These are phyloP conservation scores for Drosophila pandora DNA, from an alignment of 1,140 invertebrate genomes.

Conservation along the genomic window DNA sequence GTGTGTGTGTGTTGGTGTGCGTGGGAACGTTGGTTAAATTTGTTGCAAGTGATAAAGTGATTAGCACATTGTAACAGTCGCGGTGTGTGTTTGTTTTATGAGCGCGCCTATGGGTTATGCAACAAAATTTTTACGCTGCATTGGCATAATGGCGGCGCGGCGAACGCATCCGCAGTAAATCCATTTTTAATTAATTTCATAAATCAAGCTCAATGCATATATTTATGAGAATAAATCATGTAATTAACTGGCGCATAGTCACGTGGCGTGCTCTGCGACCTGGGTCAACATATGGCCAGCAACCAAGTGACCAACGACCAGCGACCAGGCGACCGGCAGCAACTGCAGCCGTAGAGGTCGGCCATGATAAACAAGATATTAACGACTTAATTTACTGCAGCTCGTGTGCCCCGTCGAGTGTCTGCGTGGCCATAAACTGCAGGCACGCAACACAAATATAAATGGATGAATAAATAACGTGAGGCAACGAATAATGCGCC, in stretches of 20 bases:
- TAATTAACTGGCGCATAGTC: conserved; percentile 74
- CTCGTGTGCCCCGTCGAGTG: conserved; percentile 38
- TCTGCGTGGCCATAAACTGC: conserved; percentile 65
- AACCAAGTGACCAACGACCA: neutral
- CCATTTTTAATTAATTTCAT: conserved; percentile 76
- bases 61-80: conserved; percentile 32
- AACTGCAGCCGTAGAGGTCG: conserved; percentile 28
- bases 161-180: conserved; percentile 36
- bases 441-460: conserved; percentile 74
- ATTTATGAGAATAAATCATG: conserved; percentile 77
- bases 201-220: conserved; percentile 71
- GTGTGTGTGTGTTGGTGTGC: conserved; percentile 4
- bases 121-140: conserved; percentile 56
- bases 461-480: conserved; percentile 75
- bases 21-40: conserved; percentile 30
- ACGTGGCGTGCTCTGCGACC: conserved; percentile 25
- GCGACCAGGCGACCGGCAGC: conserved; percentile 1
- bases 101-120: conserved; percentile 58
- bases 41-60: conserved; percentile 64
- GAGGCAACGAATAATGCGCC: conserved; percentile 42
- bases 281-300: conserved; percentile 53
- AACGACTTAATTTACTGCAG: conserved; percentile 81
- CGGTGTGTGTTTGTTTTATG: neutral
- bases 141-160: neutral
- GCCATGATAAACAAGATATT: conserved; percentile 80